Conservation (phyloP, 1,140 invertebrate genomes). For the Diorhabda elongata region DNA sequence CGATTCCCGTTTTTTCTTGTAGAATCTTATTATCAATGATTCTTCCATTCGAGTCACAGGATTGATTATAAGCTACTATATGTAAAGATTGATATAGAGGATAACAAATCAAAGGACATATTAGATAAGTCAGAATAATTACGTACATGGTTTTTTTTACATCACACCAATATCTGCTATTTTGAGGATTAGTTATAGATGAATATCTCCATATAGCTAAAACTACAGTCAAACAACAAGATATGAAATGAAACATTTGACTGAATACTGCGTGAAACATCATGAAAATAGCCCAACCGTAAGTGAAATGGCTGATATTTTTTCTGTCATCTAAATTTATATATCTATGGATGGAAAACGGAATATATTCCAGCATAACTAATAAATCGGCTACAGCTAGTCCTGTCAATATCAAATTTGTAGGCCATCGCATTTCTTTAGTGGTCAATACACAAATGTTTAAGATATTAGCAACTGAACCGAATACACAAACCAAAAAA, state of each 20-base stretch:
- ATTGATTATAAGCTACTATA: constrained; percentile 51
- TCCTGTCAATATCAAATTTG: constrained; percentile 80
- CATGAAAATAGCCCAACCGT: constrained; percentile 76
- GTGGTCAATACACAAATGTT: constrained; percentile 92
- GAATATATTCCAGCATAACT: constrained; percentile 92
- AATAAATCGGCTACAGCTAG: constrained; percentile 87
- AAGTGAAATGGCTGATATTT: constrained; percentile 60
- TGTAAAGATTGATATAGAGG: constrained; percentile 75
- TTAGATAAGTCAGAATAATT: constrained; percentile 74
- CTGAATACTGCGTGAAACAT: constrained; percentile 81
- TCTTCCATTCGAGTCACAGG: constrained; percentile 50
- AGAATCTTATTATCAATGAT: constrained; percentile 27
- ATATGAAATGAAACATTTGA: constrained; percentile 86
- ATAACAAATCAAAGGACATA: constrained; percentile 79
- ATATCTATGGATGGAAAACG: constrained; percentile 79
- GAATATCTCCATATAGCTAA: constrained; percentile 91
- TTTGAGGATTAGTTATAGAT: constrained; percentile 73
- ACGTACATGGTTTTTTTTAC: constrained; percentile 65
- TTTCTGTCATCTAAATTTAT: constrained; percentile 55
- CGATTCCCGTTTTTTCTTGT: neutral
- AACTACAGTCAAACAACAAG: constrained; percentile 88
- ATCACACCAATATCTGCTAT: constrained; percentile 63
- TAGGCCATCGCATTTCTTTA: constrained; percentile 81
- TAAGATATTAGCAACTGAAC: constrained; percentile 86
- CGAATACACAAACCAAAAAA: constrained; percentile 82